Evolutionary conservation across 2,888 invertebrate species (phyloP), one percentile per base, ranked within the genome.

Genomic region (Aspidiotus destructor): DNA sequence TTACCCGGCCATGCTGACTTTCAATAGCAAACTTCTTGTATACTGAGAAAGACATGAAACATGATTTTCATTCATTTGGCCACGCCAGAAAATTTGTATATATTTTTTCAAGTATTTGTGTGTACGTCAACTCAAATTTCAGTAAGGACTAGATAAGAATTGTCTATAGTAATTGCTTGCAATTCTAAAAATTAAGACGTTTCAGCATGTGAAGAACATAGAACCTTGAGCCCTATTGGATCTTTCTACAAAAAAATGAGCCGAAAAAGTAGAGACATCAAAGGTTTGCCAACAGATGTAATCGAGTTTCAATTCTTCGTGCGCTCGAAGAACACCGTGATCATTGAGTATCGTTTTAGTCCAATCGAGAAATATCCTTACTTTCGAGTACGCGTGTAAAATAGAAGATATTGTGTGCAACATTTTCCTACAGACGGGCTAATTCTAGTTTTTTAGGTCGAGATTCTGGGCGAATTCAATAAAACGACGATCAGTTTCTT

Each of bases 191-290:
- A 13, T 11, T 11, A 8, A 54, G n/a, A n/a, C n/a, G 8, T 58
- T 58, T 16, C 17, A 65, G 70, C 48, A 41, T 63, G 55, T 41
- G 41, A 41, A 58, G 68, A 67, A 62, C 62, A 68, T 62, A 64
- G 63, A 2, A 69, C 69, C 1, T 40, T 58, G 10, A 16, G 10
- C 7, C 58, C 65, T 5, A 1, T 42, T n/a, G 57, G 65, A 13
- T 41, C 17, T 11, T 13, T 48, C n/a, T n/a, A 65, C 48, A 44
- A 55, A 10, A 65, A 48, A 65, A 42, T 65, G 57, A 42, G 15
- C 13, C 44, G 48, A 48, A 40, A n/a, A 16, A 58, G 28, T 28
- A 7, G 8, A 11, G 58, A 58, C 17, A 44, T 8, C 13, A 44
- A 44, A 44, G 9, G 7, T 2, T n/a, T 53, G 11, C 6, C 2